Base-by-base conservation (phyloP, 2,888 invertebrate species). In the Nesidiocoris tenuis region DNA sequence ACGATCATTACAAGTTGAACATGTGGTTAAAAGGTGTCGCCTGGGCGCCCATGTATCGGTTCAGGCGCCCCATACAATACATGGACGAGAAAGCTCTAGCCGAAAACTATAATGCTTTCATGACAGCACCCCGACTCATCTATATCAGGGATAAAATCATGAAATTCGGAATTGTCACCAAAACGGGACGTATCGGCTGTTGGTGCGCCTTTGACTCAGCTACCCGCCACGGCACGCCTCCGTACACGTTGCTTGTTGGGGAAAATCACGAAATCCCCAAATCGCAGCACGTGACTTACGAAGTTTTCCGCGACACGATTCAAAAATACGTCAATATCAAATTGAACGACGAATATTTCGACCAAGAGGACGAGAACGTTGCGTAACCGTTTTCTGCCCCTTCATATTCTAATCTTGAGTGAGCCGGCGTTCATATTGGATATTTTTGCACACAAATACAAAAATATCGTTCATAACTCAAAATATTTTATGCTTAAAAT, bases 21-120 rank as follows among this genome's bases (percentile, higher is more conserved):
- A 9, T 70, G 17, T 70, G 70, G 70, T 57, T 70, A 24, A 70
- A 70, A 70, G 70, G 59, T 3, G 39, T 39, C 3, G 19, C 7
- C 7, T 70, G 25, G 25, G 70, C 59, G 7, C 59, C 21, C 56
- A 70, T 70, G 70, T 70, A 70, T 59, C 57, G 24, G n/a, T 57
- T 70, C 18, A 21, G 23, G 5, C 57, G 57, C 2, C 70, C 70
- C 9, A 16, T 70, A 2, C 25, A 3, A 7, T 22, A 24, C 2
- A 39, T 24, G 17, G 25, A 23, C 25, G 7, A 16, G 0, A 5
- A 59, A 0, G n/a, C 21, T 12, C 18, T 23, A 9, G 0, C 12
- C 16, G 70, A 17, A 24, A 59, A 24, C 12, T 70, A 22, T 18
- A 59, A 59, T 12, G 23, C 16, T 16, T 70, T 70, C 17, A 5